A percentile compares a stretch with the other conserved stretches of the same genome.
phyloP scores from a whole-genome alignment of 1,140 invertebrate species.

The Sycophila sp. region DNA sequence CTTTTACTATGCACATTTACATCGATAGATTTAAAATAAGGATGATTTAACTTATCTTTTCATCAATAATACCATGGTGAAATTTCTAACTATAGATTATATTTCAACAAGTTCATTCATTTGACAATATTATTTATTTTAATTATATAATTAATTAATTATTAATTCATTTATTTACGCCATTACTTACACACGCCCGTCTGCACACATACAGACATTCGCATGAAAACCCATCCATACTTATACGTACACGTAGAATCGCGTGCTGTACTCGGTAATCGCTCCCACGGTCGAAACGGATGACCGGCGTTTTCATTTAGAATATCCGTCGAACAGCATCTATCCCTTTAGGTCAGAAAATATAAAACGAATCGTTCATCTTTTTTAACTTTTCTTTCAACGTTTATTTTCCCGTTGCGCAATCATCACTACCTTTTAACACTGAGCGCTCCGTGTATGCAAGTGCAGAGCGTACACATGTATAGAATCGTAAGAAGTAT shows the following conservation, averaged over 20 bases:
- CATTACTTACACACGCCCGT: slow-evolving; percentile 21
- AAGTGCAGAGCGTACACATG: slow-evolving; percentile 13
- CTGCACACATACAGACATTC: slow-evolving; percentile 3
- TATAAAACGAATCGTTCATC: slow-evolving; percentile 21
- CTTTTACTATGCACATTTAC: slow-evolving; percentile 19
- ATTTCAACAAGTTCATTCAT: slow-evolving; percentile 38
- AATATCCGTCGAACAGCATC: slow-evolving; percentile 17
- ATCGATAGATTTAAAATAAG: slow-evolving; percentile 18
- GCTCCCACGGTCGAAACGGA: slow-evolving; percentile 27
- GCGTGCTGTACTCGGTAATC: slow-evolving; percentile 19
- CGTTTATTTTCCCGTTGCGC: neutral
- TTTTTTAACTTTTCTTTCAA: neutral
- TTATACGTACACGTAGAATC: slow-evolving; percentile 14
- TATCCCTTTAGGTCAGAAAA: slow-evolving; percentile 11
- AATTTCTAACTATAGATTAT: slow-evolving; percentile 39
- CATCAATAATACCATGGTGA: slow-evolving; percentile 30
- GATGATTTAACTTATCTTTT: slow-evolving; percentile 17
- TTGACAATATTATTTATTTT: slow-evolving; percentile 37
- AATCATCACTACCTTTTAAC: neutral
- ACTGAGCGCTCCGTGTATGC: neutral
- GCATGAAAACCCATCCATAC: slow-evolving; percentile 11
- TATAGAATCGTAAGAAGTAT: slow-evolving; percentile 1
- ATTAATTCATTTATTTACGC: slow-evolving; percentile 27
- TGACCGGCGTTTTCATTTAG: slow-evolving; percentile 24
- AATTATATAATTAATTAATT: slow-evolving; percentile 34